Conservation (phyloP, 2,888 invertebrate species). For the Sturmia bella region DNA sequence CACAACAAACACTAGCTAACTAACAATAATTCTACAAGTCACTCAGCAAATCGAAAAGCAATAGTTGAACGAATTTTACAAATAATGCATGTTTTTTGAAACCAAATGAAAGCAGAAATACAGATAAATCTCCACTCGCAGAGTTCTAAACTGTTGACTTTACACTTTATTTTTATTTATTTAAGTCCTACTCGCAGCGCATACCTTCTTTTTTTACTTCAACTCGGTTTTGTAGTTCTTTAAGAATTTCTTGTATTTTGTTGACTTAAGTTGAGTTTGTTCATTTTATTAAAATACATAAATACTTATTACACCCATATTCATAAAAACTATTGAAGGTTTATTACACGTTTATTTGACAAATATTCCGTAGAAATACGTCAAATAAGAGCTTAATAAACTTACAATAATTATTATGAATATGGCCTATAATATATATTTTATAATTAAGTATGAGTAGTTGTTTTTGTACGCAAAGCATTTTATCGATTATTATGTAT, state of each 20-base stretch:
- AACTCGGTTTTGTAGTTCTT: constrained; percentile 23
- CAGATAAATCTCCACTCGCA: constrained; percentile 35
- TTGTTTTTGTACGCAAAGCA: too few species aligned
- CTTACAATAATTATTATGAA: too few species aligned
- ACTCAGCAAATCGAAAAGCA: constrained; percentile 47
- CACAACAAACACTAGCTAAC: constrained; percentile 36
- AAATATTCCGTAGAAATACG: too few species aligned
- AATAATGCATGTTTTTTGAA: not conserved
- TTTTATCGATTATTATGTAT: too few species aligned
- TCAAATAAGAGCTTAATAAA: too few species aligned
- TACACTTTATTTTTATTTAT: not conserved
- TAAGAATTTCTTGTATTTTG: constrained; percentile 52
- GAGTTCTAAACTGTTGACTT: constrained; percentile 41
- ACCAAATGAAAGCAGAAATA: constrained; percentile 6
- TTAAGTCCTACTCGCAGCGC: constrained; percentile 39
- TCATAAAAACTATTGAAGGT: too few species aligned
- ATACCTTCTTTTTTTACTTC: constrained; percentile 14
- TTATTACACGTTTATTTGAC: too few species aligned
- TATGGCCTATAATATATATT: too few species aligned
- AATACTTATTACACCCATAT: not conserved
- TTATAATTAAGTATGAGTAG: too few species aligned
- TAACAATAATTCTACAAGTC: constrained; percentile 8
- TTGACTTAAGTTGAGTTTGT: constrained; percentile 52
- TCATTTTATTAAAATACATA: not conserved
- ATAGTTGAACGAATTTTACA: constrained; percentile 54